Evolutionary conservation across 2,113 vertebrate species (phyloP).

Genomic region (Microcebus murinus): DNA sequence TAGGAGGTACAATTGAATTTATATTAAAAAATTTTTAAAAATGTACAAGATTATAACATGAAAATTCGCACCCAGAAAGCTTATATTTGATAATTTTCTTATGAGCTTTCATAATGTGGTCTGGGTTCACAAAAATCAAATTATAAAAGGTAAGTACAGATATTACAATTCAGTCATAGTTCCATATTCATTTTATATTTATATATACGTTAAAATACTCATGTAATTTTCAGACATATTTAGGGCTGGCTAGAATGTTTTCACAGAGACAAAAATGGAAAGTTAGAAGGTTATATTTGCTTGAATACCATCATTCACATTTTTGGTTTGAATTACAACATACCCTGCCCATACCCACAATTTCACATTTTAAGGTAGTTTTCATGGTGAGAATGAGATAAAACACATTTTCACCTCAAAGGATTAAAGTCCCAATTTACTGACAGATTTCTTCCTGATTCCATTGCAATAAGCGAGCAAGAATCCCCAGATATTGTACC

Average conservation of each 20-base stretch:
- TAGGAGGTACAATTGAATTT: not conserved
- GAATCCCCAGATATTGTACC: not conserved
- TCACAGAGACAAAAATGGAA: not conserved
- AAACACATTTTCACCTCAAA: not conserved
- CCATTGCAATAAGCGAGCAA: not conserved
- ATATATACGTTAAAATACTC: not conserved
- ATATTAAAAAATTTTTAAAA: not conserved
- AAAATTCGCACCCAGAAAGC: not conserved
- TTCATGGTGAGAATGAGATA: not conserved
- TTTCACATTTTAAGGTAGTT: not conserved
- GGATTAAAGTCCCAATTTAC: not conserved
- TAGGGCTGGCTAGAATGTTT: not conserved
- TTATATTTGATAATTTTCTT: conserved; percentile 7
- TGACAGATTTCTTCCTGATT: conserved; percentile 1
- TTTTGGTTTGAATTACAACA: not conserved
- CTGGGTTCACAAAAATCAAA: conserved; percentile 21
- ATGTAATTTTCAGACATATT: not conserved
- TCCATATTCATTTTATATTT: not conserved
- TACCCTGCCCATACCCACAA: not conserved
- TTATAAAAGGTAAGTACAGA: not conserved
- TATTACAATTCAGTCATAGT: not conserved
- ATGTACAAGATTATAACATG: not conserved
- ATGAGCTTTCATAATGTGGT: not conserved
- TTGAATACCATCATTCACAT: not conserved
- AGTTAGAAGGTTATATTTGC: not conserved